These are phyloP conservation scores for Coranthus polyacanthus DNA, from an alignment of 2,797 vertebrate genomes.

Conservation along the genomic window DNA sequence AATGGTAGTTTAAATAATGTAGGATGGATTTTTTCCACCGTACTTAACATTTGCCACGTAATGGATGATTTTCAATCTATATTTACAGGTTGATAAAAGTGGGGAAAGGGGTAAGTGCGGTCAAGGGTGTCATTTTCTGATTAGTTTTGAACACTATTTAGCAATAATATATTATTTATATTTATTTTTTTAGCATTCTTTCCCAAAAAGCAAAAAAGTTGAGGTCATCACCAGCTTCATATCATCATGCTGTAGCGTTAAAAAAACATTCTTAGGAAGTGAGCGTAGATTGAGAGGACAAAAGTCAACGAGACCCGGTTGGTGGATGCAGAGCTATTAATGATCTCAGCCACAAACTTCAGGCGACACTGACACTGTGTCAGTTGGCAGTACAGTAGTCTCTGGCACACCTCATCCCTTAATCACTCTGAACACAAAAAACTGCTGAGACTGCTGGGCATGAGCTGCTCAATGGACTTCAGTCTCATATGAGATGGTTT, in stretches of 20 bases:
- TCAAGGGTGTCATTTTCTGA: no score
- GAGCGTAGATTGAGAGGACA: conserved; percentile 6
- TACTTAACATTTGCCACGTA: no score
- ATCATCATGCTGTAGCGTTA: neutral
- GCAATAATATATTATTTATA: no score
- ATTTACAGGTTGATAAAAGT: no score
- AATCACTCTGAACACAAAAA: conserved; percentile 54
- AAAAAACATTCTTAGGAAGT: neutral
- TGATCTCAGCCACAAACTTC: conserved; percentile 1
- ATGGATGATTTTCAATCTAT: no score
- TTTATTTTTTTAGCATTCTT: no score
- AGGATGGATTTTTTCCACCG: no score
- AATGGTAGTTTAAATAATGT: neutral
- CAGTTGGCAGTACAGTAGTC: conserved; percentile 8
- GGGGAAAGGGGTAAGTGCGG: no score
- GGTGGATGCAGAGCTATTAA: conserved; percentile 16
- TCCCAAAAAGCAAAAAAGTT: no score
- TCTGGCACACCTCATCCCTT: conserved; percentile 49
- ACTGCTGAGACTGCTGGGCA: conserved; percentile 57
- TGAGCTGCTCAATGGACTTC: conserved; percentile 36
- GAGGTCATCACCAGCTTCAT: neutral
- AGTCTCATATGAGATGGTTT: conserved; percentile 53
- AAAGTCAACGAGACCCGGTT: conserved; percentile 28
- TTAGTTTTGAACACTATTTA: no score
- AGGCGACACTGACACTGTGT: conserved; percentile 49